phyloP scores from a whole-genome alignment of 2,113 vertebrate genomes.

The Tetrax tetrax region DNA sequence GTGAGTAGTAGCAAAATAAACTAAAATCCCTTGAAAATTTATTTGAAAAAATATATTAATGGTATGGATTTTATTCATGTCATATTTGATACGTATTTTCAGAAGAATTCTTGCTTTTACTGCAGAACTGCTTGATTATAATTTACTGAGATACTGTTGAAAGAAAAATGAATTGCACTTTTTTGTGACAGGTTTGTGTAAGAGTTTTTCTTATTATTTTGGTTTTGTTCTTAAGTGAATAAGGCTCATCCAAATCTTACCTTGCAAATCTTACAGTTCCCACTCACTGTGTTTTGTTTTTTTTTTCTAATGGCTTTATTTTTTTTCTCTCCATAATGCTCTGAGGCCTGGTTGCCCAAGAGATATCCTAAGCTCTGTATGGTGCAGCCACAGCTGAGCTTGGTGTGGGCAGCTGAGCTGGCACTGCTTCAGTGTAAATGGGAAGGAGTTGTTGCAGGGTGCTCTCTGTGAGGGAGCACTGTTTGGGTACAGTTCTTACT shows the following conservation, averaged over 20 bases:
- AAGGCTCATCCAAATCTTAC: neutral
- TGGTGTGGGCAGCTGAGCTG: neutral
- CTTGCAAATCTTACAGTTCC: neutral
- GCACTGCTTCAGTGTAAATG: neutral
- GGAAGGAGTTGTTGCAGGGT: neutral
- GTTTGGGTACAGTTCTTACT: neutral
- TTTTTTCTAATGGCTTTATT: neutral
- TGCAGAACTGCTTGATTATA: neutral
- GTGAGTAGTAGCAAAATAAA: neutral
- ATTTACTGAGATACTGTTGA: neutral
- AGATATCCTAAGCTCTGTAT: neutral
- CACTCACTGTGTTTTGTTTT: neutral
- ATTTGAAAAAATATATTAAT: neutral
- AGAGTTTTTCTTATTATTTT: neutral
- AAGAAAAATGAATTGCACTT: neutral
- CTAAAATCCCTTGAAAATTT: neutral
- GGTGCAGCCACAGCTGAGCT: neutral
- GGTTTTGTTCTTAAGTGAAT: neutral
- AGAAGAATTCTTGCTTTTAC: neutral
- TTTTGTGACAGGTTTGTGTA: neutral
- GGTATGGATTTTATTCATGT: accelerated
- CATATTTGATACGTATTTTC: neutral
- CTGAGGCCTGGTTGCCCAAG: neutral
- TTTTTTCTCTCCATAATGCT: neutral
- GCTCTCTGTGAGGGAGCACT: neutral